Conservation (phyloP, 2,113 vertebrate genomes). For the Prinia subflava region DNA sequence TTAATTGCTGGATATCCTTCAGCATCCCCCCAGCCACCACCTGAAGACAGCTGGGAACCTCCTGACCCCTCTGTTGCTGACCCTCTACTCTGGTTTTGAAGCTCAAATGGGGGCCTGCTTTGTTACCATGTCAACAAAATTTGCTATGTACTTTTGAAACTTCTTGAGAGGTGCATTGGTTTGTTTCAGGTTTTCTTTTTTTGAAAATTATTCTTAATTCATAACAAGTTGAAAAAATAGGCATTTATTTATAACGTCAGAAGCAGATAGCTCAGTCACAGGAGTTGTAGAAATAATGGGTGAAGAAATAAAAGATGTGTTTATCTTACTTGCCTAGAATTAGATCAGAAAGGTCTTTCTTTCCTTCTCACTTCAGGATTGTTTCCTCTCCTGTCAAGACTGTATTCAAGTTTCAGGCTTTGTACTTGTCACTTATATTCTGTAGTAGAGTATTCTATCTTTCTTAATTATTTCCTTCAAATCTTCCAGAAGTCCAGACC, state of each 20-base stretch:
- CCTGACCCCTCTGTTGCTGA: neutral
- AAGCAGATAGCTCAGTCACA: neutral
- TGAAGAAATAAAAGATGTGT: neutral
- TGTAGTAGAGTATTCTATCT: neutral
- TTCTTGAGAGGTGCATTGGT: neutral
- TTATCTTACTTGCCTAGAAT: neutral
- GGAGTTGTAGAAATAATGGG: neutral
- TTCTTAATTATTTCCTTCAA: neutral
- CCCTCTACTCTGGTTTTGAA: neutral
- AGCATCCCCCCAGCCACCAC: accelerated
- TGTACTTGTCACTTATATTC: neutral
- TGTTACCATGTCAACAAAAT: neutral
- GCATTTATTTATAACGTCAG: neutral
- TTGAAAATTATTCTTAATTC: neutral
- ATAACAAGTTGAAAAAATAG: neutral
- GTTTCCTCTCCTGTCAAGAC: neutral
- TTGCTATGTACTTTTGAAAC: neutral
- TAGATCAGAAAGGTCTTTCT: neutral
- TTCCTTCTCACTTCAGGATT: neutral
- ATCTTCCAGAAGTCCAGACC: neutral
- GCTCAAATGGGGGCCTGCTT: neutral
- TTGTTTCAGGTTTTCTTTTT: neutral
- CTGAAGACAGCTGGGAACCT: neutral
- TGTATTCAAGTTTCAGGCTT: neutral
- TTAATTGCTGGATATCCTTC: neutral